Percentiles rank a stretch among this genome's conserved stretches.
Conservation (phyloP, 2,113 vertebrate genomes). For the Neotragus pygmaeus region DNA sequence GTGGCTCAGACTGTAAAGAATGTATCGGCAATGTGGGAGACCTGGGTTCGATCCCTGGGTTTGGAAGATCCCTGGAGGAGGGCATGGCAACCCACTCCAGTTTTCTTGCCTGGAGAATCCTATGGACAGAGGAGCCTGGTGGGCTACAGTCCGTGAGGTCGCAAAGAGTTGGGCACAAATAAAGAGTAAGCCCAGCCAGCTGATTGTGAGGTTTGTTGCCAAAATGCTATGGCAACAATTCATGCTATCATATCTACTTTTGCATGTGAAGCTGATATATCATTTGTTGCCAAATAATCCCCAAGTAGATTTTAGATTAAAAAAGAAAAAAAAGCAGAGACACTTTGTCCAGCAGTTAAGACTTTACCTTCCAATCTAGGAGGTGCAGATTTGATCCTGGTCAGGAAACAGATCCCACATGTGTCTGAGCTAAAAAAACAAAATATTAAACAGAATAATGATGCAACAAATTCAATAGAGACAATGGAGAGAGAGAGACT, state of each 20-base stretch:
- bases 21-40: background rate
- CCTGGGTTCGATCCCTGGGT: rapidly evolving
- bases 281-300: background rate
- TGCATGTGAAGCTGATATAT: background rate
- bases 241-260: background rate
- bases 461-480: background rate
- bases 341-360: background rate
- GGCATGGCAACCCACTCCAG: background rate
- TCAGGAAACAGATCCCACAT: background rate
- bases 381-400: background rate
- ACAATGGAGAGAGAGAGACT: background rate
- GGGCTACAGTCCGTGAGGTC: rapidly evolving
- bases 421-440: rapidly evolving
- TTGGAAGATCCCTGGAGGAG: background rate
- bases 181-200: background rate
- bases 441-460: background rate
- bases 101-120: background rate
- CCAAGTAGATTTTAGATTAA: background rate
- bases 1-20: background rate
- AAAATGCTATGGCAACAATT: background rate
- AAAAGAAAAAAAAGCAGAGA: background rate
- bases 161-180: background rate
- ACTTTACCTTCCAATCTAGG: background rate
- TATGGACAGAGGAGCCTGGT: background rate
- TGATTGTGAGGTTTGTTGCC: background rate